These are phyloP conservation scores for Eulemur mongoz DNA, from an alignment of 2,797 vertebrate species.

Conservation along the genomic window DNA sequence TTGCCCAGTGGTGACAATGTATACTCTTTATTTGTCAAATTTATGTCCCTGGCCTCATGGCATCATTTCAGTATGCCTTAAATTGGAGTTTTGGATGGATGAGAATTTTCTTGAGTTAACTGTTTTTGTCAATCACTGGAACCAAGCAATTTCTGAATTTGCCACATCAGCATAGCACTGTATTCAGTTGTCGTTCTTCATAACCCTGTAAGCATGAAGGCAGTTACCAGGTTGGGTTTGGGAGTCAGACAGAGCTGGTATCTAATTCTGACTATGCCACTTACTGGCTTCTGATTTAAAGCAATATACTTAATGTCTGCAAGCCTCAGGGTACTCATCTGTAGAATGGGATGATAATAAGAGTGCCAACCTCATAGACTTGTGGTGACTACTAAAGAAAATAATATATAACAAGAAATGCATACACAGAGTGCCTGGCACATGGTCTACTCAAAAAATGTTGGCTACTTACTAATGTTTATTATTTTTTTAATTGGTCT, in stretches of 20 bases:
- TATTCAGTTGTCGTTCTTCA: conserved; percentile 37
- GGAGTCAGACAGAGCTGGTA: not conserved
- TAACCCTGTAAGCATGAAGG: not conserved
- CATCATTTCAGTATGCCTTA: conserved; percentile 35
- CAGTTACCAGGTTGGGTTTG: not conserved
- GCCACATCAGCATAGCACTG: not conserved
- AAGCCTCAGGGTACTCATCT: conserved; percentile 9
- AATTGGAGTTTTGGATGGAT: conserved; percentile 50
- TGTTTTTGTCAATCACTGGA: conserved; percentile 66
- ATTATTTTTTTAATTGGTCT: not conserved
- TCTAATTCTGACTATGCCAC: not conserved
- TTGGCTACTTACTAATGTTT: not conserved
- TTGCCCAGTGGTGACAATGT: conserved; percentile 22
- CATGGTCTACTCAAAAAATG: not conserved
- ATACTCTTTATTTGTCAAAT: conserved; percentile 65
- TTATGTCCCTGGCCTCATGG: conserved; percentile 36
- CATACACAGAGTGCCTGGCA: not conserved
- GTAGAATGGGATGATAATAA: conserved; percentile 15
- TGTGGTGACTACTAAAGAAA: not conserved
- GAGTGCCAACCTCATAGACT: not conserved
- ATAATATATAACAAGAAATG: not conserved
- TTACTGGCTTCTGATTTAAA: conserved; percentile 5
- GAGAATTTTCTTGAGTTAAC: conserved; percentile 59
- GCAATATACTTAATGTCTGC: not conserved
- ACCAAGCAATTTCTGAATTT: conserved; percentile 62